A percentile compares a stretch with the other conserved stretches of the same genome.
These are phyloP conservation scores for Centroberyx gerrardi DNA, from an alignment of 2,797 vertebrate genomes.

Conservation along the genomic window DNA sequence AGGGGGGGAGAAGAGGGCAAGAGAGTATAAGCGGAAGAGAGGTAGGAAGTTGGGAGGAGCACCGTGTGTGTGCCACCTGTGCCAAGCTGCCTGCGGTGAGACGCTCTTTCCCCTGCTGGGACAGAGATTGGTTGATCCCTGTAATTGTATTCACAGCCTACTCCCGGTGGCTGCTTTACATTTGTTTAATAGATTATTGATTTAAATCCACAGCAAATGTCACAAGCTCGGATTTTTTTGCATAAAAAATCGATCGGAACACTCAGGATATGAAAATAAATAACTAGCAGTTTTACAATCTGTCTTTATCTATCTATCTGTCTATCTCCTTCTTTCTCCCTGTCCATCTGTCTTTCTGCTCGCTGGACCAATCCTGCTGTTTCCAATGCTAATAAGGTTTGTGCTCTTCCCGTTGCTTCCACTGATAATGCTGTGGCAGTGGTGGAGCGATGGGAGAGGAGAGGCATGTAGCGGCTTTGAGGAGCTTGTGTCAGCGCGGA, in stretches of 20 bases:
- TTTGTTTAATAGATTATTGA: slow-evolving; percentile 51
- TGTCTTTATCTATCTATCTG: not conserved
- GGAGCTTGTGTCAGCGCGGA: slow-evolving; percentile 27
- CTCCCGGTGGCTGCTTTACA: slow-evolving; percentile 29
- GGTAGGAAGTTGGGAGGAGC: not conserved
- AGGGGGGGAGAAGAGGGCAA: not conserved
- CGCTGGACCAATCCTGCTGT: slow-evolving; percentile 12
- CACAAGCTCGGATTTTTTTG: not conserved
- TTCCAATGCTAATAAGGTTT: slow-evolving; percentile 16
- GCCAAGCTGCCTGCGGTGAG: not conserved
- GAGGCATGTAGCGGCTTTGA: slow-evolving; percentile 23
- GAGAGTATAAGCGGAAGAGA: not conserved
- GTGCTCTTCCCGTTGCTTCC: not conserved
- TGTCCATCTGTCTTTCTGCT: slow-evolving; percentile 42
- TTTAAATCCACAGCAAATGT: slow-evolving; percentile 42
- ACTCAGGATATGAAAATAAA: slow-evolving; percentile 23
- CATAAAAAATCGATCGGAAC: not conserved
- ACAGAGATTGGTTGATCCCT: slow-evolving; percentile 17
- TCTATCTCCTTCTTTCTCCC: not conserved
- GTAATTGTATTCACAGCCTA: slow-evolving; percentile 16
- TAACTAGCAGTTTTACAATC: not conserved
- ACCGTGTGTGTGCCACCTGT: slow-evolving; percentile 3
- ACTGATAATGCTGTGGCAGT: slow-evolving; percentile 15
- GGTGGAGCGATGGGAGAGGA: slow-evolving; percentile 13
- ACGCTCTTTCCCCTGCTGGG: slow-evolving; percentile 26